Evolutionary conservation across 2,888 invertebrate species (phyloP), one percentile per base, ranked within the genome.

Genomic region (Branchinecta sandiegonensis): DNA sequence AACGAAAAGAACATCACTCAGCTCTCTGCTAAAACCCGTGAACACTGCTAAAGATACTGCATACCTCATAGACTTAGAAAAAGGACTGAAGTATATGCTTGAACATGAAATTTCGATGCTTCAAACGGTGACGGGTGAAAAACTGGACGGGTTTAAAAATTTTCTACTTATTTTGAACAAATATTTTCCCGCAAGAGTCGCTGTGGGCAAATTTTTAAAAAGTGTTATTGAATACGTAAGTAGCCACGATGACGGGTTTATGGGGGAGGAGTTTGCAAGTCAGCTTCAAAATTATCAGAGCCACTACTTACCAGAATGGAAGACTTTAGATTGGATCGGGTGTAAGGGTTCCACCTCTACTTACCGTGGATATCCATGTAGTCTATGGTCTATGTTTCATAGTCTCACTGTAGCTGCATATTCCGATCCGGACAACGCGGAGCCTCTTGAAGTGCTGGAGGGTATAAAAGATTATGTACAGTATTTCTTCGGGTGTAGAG

Each of bases 361-460:
- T 70, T 85, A 83, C 74, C 82, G 96, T 67, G 94, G 95, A 12
- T 97, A 90, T 77, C 89, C 94, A 0, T 99, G 97, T 79, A 89
- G 94, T 0, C 80, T 99, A 48, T 99, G 99, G 99, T 88, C 86
- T 13, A 79, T 94, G 73, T 99, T 95, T 76, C 99, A 99, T 76
- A 88, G 87, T 50, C 78, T 99, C 69, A 90, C 93, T 1, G 90
- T 94, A 0, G 75, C 76, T 68, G 74, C 76, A 56, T 67, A 56
- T 56, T 65, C 46, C 47, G 64, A 37, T 14, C 8, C 65, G 13
- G 8, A 23, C 14, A 74, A 23, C 72, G 67, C 74, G 76, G 72
- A 73, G 75, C 85, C 87, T 0, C 80, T 84, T 5, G 85, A 86
- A 75, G 86, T 94, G 2, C 78, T 97, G 8, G 82, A 83, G 73